phyloP scores from a whole-genome alignment of 2,888 invertebrate genomes.

The Pseudoips prasinana region DNA sequence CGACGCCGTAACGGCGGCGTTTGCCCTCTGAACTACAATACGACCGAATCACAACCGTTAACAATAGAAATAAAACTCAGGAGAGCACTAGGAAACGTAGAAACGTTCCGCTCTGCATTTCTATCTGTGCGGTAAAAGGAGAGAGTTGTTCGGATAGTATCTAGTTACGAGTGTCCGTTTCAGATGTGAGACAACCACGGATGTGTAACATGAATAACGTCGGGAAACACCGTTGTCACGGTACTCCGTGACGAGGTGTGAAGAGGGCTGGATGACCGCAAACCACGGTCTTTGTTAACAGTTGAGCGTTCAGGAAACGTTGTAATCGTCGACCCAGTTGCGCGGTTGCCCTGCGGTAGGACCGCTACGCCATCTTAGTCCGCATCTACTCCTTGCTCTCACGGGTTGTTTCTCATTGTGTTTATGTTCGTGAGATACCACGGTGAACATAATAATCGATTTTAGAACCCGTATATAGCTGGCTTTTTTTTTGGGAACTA shows the following conservation, averaged over 20 bases:
- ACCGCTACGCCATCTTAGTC: slow-evolving; percentile 56
- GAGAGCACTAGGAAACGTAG: slow-evolving; percentile 50
- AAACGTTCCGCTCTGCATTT: slow-evolving; percentile 78
- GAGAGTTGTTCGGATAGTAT: slow-evolving; percentile 68
- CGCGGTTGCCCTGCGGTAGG: slow-evolving; percentile 51
- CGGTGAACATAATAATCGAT: slow-evolving; percentile 48
- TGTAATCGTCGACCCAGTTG: slow-evolving; percentile 60
- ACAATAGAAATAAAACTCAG: slow-evolving; percentile 60
- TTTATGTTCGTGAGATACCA: slow-evolving; percentile 45
- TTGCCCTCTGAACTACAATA: slow-evolving; percentile 68
- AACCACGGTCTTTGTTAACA: slow-evolving; percentile 55
- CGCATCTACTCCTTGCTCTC: slow-evolving; percentile 32
- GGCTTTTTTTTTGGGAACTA: too few relatives aligned
- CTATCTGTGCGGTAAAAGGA: slow-evolving; percentile 63
- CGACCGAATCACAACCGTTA: slow-evolving; percentile 46
- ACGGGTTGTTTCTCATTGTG: slow-evolving; percentile 48
- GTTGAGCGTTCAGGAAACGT: slow-evolving; percentile 61
- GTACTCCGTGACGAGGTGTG: slow-evolving; percentile 39
- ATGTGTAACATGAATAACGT: slow-evolving; percentile 66
- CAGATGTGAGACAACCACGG: slow-evolving; percentile 62
- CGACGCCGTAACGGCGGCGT: slow-evolving; percentile 56
- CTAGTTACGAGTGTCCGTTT: slow-evolving; percentile 67
- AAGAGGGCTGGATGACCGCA: slow-evolving; percentile 47
- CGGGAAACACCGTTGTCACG: slow-evolving; percentile 36
- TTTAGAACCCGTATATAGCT: too few relatives aligned